A percentile compares a stretch with the other conserved stretches of the same genome.
These are phyloP conservation scores for Xyrichtys novacula DNA, from an alignment of 2,797 vertebrate species.

Conservation along the genomic window DNA sequence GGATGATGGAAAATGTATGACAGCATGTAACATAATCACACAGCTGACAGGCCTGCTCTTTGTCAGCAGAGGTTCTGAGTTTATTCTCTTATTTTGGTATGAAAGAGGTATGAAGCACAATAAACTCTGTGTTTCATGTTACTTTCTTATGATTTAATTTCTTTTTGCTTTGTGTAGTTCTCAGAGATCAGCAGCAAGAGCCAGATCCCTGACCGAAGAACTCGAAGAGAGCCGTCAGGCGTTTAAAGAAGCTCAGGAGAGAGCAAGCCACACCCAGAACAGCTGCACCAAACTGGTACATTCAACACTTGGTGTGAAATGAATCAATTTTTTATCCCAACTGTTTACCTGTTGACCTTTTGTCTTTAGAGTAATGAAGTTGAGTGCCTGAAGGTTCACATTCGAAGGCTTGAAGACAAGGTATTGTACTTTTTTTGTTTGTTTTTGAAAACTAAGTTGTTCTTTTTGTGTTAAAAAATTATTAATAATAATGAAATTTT, in stretches of 20 bases:
- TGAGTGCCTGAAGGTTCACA: conserved; percentile 77
- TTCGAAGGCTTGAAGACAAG: conserved; percentile 81
- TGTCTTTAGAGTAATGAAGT: conserved; percentile 77
- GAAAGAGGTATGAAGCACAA: too few species aligned
- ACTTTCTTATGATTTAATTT: neutral
- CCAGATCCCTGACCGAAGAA: conserved; percentile 77
- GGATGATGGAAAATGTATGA: neutral
- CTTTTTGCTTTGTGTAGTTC: conserved; percentile 56
- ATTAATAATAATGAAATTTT: too few species aligned
- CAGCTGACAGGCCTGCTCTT: too few species aligned
- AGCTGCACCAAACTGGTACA: conserved; percentile 79
- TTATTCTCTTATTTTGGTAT: too few species aligned
- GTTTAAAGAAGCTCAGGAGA: conserved; percentile 80
- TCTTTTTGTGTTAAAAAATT: neutral
- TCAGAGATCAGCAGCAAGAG: conserved; percentile 76
- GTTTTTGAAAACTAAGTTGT: neutral
- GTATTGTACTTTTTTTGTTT: conserved; percentile 53
- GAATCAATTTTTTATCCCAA: neutral
- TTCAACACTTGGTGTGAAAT: neutral
- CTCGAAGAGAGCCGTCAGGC: conserved; percentile 79
- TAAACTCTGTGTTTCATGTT: too few species aligned
- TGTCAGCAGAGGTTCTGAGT: too few species aligned
- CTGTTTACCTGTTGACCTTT: conserved; percentile 11
- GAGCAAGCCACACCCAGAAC: conserved; percentile 64
- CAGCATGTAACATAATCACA: too few species aligned